Evolutionary conservation across 2,113 vertebrate genomes (phyloP), one percentile per base, ranked within the genome.

Genomic region (Ictalurus furcatus): DNA sequence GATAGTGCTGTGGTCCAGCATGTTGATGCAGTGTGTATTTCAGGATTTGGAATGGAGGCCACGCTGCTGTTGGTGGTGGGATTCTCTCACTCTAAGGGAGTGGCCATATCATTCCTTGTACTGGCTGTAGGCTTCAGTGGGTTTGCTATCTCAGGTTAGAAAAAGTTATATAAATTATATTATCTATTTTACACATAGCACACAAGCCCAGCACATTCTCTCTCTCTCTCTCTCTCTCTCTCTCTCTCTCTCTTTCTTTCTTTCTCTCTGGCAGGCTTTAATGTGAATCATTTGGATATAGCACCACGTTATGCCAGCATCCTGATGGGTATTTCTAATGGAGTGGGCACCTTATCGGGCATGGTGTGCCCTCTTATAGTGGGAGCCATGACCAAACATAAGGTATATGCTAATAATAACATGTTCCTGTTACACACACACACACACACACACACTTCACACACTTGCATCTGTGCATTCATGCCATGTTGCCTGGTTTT

Each of bases 381-480:
- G 85, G 97, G 97, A 21, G 97, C 97, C 76, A 98, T 98, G 97
- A 98, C 97, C n/a, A 98, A 98, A 94, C 97, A 98, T 95, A 98
- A 98, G 97, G 97, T 98, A 91, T 21, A n/a, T 76, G 17, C 48
- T 80, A 86, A 78, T 40, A 85, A 90, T 80, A 85, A n/a, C 80
- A 74, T 4, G 17, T 44, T 59, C 56, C 30, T 76, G 28, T 48
- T 23, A 21, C 23, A 74, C 25, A 69, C 65, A 83, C 48, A 40
- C 30, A n/a, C 40, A 58, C 23, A 80, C 48, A 82, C 80, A 61
- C 78, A 86, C 73, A 85, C 17, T 48, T 44, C 30, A 80, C 59
- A n/a, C 58, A 85, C 34, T 30, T 11, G 23, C 48, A 63, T 14
- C 54, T 54, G n/a, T 73, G 9, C 56, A 73, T n/a, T 28, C 6